phyloP scores from a whole-genome alignment of 2,797 vertebrate genomes.

The Rhinatrema bivittatum region DNA sequence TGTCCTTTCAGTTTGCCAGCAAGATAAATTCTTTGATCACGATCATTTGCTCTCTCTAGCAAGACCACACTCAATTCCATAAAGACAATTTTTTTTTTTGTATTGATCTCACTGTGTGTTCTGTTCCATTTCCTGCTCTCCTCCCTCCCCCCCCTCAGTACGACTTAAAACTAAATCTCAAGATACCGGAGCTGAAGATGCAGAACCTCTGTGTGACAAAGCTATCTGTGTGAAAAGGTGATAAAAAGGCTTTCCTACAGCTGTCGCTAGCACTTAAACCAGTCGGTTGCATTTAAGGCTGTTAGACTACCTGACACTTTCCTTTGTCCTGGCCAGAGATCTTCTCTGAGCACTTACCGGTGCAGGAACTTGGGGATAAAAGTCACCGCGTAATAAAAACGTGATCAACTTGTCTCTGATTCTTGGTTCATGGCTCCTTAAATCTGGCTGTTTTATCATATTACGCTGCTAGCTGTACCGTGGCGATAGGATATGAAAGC shows the following conservation, averaged over 20 bases:
- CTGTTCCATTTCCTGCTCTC: too few relatives aligned
- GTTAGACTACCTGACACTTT: too few relatives aligned
- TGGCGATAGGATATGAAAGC: too few relatives aligned
- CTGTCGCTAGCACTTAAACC: background rate
- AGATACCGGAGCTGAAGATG: background rate
- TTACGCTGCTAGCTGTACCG: too few relatives aligned
- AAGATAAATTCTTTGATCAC: constrained; percentile 8
- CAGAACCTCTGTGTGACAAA: too few relatives aligned
- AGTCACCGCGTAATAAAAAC: too few relatives aligned
- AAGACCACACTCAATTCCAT: background rate
- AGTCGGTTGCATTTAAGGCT: background rate
- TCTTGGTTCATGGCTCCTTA: too few relatives aligned
- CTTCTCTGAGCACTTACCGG: too few relatives aligned
- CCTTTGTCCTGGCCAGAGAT: background rate
- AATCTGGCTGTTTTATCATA: too few relatives aligned
- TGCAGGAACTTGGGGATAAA: too few relatives aligned
- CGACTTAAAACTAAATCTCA: background rate
- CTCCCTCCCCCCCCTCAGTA: background rate
- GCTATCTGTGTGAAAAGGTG: accelerated
- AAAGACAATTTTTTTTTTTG: background rate
- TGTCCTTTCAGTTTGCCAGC: constrained; percentile 8
- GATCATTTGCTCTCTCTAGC: background rate
- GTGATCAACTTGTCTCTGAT: too few relatives aligned
- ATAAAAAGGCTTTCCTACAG: background rate
- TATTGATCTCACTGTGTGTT: background rate